Evolutionary conservation across 2,113 vertebrate genomes (phyloP).

Genomic region (Calyptomena viridis): DNA sequence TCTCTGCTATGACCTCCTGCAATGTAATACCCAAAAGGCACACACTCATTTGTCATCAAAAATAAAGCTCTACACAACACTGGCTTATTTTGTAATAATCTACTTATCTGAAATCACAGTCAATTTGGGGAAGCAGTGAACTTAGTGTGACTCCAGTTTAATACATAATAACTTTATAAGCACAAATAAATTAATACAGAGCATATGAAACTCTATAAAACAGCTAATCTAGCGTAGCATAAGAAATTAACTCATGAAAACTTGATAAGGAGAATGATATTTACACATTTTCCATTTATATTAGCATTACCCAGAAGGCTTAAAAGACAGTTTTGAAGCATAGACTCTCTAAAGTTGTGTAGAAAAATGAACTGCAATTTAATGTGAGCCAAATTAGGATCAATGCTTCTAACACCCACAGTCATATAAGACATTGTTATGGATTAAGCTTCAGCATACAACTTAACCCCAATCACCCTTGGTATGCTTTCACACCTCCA

Average conservation of each 20-base stretch:
- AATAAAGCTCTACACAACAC: neutral
- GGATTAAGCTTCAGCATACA: neutral
- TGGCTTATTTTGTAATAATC: neutral
- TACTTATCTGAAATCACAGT: neutral
- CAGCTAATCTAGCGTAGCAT: neutral
- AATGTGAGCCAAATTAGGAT: neutral
- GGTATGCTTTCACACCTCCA: neutral
- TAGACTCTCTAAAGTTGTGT: neutral
- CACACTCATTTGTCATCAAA: neutral
- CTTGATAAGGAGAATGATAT: neutral
- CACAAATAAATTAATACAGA: neutral
- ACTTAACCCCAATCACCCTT: neutral
- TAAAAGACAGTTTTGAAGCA: neutral
- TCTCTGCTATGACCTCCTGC: neutral
- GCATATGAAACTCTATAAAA: neutral
- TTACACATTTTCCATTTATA: neutral
- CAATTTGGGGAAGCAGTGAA: neutral
- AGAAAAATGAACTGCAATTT: neutral
- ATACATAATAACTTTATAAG: neutral
- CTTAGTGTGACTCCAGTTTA: neutral
- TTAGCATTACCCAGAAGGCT: neutral
- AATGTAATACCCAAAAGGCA: neutral
- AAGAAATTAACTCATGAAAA: neutral
- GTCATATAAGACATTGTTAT: neutral
- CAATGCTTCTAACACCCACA: neutral